These are phyloP conservation scores for Platycheirus rosarum DNA, from an alignment of 2,888 invertebrate genomes.

Conservation along the genomic window DNA sequence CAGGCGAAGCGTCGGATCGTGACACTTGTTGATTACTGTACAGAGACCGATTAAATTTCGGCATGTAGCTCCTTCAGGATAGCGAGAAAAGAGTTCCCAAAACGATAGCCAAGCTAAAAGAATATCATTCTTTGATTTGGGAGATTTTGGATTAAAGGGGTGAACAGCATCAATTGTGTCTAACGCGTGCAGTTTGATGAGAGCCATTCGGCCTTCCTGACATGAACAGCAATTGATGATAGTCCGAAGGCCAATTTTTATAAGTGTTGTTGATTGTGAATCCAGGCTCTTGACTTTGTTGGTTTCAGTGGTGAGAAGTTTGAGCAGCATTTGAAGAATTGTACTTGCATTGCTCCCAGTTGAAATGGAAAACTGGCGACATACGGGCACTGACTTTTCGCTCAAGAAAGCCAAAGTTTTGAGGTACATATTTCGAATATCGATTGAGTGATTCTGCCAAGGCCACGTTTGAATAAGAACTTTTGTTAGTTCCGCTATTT, in stretches of 20 bases:
- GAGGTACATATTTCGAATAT: slow-evolving; percentile 77
- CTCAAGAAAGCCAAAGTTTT: slow-evolving; percentile 78
- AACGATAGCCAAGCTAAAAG: slow-evolving; percentile 79
- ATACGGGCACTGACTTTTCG: slow-evolving; percentile 80
- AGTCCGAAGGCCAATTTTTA: slow-evolving; percentile 78
- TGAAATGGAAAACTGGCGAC: slow-evolving; percentile 78
- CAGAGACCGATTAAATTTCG: slow-evolving; percentile 78
- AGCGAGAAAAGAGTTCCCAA: slow-evolving; percentile 81
- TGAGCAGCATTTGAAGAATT: slow-evolving; percentile 78
- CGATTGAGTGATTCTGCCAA: slow-evolving; percentile 79
- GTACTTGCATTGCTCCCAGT: slow-evolving; percentile 77
- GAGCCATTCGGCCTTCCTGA: slow-evolving; percentile 79
- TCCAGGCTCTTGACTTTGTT: slow-evolving; percentile 76
- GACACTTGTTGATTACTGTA: slow-evolving; percentile 76
- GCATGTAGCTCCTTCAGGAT: slow-evolving; percentile 78
- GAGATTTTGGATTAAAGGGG: slow-evolving; percentile 76
- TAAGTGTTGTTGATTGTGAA: slow-evolving; percentile 66
- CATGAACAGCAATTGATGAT: slow-evolving; percentile 81
- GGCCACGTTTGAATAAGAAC: slow-evolving; percentile 79
- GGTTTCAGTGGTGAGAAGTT: slow-evolving; percentile 78
- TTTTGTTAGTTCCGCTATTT: slow-evolving; percentile 76
- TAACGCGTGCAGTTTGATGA: slow-evolving; percentile 79
- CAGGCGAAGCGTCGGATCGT: slow-evolving; percentile 74
- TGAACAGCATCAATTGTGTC: slow-evolving; percentile 79
- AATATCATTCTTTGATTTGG: slow-evolving; percentile 77